phyloP scores from a whole-genome alignment of 2,797 vertebrate species.

The Hippocampus kuda region DNA sequence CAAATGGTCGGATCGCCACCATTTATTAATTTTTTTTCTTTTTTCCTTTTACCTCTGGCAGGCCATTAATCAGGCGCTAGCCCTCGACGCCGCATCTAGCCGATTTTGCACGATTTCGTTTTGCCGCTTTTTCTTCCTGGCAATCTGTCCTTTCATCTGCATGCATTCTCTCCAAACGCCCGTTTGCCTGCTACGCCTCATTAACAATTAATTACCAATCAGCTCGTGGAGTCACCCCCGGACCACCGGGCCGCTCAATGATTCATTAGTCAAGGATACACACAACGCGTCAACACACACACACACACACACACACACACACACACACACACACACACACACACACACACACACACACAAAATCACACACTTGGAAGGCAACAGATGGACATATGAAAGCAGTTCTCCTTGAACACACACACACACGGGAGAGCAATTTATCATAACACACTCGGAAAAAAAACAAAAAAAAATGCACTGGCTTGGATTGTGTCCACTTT shows the following conservation, averaged over 20 bases:
- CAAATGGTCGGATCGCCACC: not conserved
- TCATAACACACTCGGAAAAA: constrained; percentile 43
- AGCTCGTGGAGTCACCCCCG: constrained; percentile 69
- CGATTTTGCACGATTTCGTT: constrained; percentile 41
- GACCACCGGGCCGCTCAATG: constrained; percentile 65
- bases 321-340: constrained; percentile 36
- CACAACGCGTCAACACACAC: constrained; percentile 26
- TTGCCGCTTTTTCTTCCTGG: constrained; percentile 21
- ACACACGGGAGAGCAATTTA: constrained; percentile 14
- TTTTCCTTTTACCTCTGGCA: constrained; percentile 9
- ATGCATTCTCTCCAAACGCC: constrained; percentile 42
- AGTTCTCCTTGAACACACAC: constrained; percentile 14
- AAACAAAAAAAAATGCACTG: constrained; percentile 42
- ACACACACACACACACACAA: constrained; percentile 4
- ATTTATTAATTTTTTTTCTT: not conserved
- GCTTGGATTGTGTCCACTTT: constrained; percentile 30
- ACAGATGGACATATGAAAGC: constrained; percentile 8
- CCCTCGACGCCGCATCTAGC: constrained; percentile 51
- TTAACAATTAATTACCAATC: constrained; percentile 76
- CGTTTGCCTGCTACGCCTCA: constrained; percentile 65
- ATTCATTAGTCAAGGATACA: constrained; percentile 70
- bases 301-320: constrained; percentile 39
- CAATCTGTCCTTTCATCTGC: constrained; percentile 42
- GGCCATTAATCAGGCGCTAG: constrained; percentile 58
- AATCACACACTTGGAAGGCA: constrained; percentile 1